phyloP scores from a whole-genome alignment of 2,113 vertebrate species.

The Nerophis lumbriciformis region DNA sequence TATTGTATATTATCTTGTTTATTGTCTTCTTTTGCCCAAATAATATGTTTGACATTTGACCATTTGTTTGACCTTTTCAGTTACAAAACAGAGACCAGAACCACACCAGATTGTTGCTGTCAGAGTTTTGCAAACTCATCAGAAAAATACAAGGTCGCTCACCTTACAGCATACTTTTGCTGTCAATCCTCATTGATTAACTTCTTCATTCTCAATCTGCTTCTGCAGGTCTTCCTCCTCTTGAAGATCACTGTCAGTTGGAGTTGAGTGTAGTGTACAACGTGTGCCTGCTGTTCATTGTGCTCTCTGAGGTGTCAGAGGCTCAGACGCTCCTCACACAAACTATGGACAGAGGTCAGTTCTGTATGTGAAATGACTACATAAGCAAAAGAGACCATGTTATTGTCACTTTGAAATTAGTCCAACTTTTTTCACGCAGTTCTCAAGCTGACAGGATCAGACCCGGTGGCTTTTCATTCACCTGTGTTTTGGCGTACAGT shows the following conservation, averaged over 20 bases:
- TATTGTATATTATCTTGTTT: too few species aligned
- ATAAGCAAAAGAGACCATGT: not conserved
- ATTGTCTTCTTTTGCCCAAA: not conserved
- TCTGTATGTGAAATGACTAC: not conserved
- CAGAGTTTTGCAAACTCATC: constrained; percentile 65
- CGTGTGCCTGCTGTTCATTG: constrained; percentile 47
- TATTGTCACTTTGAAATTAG: not conserved
- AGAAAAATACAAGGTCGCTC: constrained; percentile 68
- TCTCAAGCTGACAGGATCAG: constrained; percentile 38
- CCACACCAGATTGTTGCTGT: constrained; percentile 36
- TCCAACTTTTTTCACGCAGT: constrained; percentile 37
- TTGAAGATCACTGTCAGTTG: constrained; percentile 43
- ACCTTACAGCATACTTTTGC: not conserved
- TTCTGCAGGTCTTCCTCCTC: constrained; percentile 60
- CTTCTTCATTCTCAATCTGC: not conserved
- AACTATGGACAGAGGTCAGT: constrained; percentile 59
- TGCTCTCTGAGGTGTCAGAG: constrained; percentile 45
- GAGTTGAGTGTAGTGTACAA: constrained; percentile 70
- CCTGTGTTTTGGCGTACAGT: constrained; percentile 51
- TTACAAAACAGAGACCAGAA: constrained; percentile 22
- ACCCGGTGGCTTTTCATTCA: constrained; percentile 17
- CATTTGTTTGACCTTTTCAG: not conserved
- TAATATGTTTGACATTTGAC: not conserved
- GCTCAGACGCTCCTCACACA: constrained; percentile 48
- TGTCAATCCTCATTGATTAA: not conserved